These are phyloP conservation scores for Oncorhynchus tshawytscha DNA, from an alignment of 2,113 vertebrate species.

Conservation along the genomic window DNA sequence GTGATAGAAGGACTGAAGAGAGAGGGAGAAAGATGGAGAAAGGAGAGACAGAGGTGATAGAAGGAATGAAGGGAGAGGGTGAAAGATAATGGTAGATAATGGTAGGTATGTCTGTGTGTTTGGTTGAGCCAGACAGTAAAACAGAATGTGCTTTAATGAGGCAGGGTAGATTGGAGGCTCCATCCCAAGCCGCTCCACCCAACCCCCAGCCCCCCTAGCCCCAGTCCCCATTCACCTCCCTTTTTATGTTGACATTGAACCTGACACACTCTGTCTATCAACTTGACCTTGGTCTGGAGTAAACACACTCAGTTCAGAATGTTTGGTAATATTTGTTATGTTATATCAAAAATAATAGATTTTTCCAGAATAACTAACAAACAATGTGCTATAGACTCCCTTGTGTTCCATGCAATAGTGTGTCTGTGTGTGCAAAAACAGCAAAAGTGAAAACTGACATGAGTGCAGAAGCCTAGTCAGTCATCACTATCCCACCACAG, in stretches of 20 bases:
- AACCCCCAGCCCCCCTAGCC: not conserved
- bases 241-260: conserved; percentile 33
- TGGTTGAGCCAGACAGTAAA: not conserved
- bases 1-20: conserved; percentile 27
- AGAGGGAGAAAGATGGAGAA: conserved; percentile 60
- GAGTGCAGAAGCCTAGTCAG: not conserved
- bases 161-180: conserved; percentile 29
- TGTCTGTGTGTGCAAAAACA: not conserved
- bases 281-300: conserved; percentile 25
- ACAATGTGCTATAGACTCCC: not conserved
- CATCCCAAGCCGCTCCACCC: conserved; percentile 16
- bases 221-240: not conserved
- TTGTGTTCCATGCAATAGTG: not conserved
- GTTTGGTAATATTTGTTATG: conserved; percentile 5
- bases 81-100: conserved; percentile 39
- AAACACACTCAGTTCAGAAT: conserved; percentile 3
- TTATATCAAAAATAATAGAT: not conserved
- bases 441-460: not conserved
- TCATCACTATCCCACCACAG: not conserved
- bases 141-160: conserved; percentile 47
- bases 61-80: conserved; percentile 12
- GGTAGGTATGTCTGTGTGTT: conserved; percentile 35
- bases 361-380: not conserved
- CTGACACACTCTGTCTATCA: not conserved
- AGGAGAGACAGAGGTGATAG: conserved; percentile 43